phyloP scores from a whole-genome alignment of 2,888 invertebrate species.

The Caenorhabditis wallacei region DNA sequence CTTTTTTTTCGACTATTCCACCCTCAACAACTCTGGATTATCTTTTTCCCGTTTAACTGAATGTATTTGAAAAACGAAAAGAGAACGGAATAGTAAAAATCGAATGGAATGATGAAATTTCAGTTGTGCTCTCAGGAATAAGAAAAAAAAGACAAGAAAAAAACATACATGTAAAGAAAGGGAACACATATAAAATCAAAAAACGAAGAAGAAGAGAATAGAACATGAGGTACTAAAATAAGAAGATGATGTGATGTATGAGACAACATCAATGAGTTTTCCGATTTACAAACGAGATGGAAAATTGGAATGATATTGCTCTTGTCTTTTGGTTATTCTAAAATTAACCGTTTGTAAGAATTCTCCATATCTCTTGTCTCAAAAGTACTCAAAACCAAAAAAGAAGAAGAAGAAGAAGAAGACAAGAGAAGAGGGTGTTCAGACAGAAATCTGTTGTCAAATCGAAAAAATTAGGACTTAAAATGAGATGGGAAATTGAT shows the following conservation, averaged over 20 bases:
- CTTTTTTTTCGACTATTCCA: conserved; percentile 22
- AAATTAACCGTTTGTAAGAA: too few relatives aligned
- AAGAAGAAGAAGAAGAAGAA: neutral
- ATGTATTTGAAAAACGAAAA: conserved; percentile 6
- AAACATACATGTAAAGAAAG: conserved; percentile 4
- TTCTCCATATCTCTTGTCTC: too few relatives aligned
- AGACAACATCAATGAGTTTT: conserved; percentile 8
- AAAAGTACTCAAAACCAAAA: neutral
- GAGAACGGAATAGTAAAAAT: conserved; percentile 24
- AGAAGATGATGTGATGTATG: conserved; percentile 3
- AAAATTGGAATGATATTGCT: too few relatives aligned
- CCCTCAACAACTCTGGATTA: conserved; percentile 26
- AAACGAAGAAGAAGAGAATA: neutral
- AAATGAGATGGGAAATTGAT: conserved; percentile 49
- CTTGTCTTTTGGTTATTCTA: too few relatives aligned
- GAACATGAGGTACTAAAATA: conserved; percentile 20
- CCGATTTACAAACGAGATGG: too few relatives aligned
- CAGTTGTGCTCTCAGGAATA: conserved; percentile 14
- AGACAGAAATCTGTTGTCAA: conserved; percentile 16
- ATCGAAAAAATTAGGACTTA: conserved; percentile 6
- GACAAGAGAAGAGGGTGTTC: neutral
- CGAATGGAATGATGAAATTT: conserved; percentile 32
- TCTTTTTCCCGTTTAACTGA: conserved; percentile 10
- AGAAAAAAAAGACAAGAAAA: conserved; percentile 2
- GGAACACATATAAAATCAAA: conserved; percentile 26